A percentile compares a stretch with the other conserved stretches of the same genome.
Evolutionary conservation across 2,888 invertebrate species (phyloP).

Genomic region (Athripsodes cinereus): DNA sequence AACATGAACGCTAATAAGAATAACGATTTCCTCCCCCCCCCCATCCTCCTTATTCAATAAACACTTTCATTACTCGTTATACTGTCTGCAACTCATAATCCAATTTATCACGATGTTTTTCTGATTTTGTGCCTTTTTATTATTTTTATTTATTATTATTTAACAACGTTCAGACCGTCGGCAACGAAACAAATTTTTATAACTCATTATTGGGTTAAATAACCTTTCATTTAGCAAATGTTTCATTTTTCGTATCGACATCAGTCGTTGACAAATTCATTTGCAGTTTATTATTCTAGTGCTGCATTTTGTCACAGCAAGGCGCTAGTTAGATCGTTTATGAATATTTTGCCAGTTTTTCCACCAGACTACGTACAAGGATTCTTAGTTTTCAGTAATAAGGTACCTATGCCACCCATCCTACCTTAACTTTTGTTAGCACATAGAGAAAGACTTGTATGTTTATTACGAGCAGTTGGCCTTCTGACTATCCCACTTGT

Average conservation of each 20-base stretch:
- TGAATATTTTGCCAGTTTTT: no score
- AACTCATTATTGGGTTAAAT: not conserved
- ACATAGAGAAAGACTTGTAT: no score
- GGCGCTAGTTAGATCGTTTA: no score
- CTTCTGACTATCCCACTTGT: no score
- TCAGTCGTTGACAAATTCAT: no score
- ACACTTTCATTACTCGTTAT: not conserved
- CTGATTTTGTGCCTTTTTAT: not conserved
- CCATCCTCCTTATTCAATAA: not conserved
- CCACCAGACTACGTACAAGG: no score
- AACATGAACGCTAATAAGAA: not conserved
- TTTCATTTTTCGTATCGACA: not conserved
- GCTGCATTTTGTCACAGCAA: no score
- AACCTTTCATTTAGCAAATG: not conserved
- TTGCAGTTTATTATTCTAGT: no score
- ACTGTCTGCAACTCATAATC: constrained; percentile 1
- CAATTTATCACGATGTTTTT: not conserved
- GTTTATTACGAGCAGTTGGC: no score
- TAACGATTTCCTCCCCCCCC: not conserved
- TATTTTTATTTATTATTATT: not conserved
- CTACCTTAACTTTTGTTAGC: no score
- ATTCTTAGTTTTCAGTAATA: no score
- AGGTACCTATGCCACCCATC: no score
- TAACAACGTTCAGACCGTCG: not conserved
- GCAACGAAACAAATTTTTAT: not conserved